Evolutionary conservation across 2,888 invertebrate species (phyloP).

Genomic region (Helleia helle): DNA sequence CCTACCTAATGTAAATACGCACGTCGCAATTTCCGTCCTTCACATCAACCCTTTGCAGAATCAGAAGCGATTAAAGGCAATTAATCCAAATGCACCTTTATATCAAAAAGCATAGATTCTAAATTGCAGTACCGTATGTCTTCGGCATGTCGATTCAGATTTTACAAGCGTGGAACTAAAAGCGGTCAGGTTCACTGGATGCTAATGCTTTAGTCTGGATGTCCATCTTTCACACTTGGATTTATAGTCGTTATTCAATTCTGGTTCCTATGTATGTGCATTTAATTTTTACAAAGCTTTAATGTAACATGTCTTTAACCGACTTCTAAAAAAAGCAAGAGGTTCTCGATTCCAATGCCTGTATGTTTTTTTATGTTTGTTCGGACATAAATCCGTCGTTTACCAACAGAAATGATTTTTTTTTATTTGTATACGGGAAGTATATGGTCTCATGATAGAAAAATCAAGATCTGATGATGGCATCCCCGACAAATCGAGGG

Average conservation of each 20-base stretch:
- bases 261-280: background rate
- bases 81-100: slow-evolving; percentile 2
- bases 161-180: slow-evolving; percentile 19
- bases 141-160: slow-evolving; percentile 16
- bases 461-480: too few relatives aligned
- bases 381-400: too few relatives aligned
- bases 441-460: too few relatives aligned
- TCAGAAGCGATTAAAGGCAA: slow-evolving; percentile 12
- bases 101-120: background rate
- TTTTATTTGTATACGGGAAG: too few relatives aligned
- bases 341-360: too few relatives aligned
- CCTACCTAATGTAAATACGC: slow-evolving; percentile 18
- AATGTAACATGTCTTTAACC: too few relatives aligned
- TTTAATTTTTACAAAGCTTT: too few relatives aligned
- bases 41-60: slow-evolving; percentile 15
- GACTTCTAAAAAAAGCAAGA: too few relatives aligned
- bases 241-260: background rate
- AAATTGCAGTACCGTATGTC: background rate
- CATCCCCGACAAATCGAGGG: too few relatives aligned
- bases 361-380: too few relatives aligned
- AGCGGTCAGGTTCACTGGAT: slow-evolving; percentile 14
- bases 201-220: slow-evolving; percentile 6
- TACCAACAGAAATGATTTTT: too few relatives aligned
- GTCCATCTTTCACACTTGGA: slow-evolving; percentile 5
- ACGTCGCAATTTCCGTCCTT: slow-evolving; percentile 16